phyloP scores from a whole-genome alignment of 2,797 vertebrate species.

The Gobio occitaniae region DNA sequence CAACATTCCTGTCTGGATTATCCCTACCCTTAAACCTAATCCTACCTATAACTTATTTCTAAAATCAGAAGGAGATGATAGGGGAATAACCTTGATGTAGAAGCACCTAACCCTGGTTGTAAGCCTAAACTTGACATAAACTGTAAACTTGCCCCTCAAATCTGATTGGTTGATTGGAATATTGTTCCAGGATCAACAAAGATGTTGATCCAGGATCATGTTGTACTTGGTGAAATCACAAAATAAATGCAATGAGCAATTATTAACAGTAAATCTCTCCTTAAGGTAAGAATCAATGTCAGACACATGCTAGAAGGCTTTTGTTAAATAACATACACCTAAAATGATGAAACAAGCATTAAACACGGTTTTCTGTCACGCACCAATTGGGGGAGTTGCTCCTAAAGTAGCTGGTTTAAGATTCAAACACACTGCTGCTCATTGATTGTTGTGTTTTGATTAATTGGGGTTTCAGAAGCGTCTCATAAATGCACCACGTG shows the following conservation, averaged over 20 bases:
- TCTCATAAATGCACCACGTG: constrained; percentile 42
- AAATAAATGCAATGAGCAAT: neutral
- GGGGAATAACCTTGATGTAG: neutral
- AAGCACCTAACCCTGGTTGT: neutral
- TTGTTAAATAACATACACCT: neutral
- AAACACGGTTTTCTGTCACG: neutral
- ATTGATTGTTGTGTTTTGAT: constrained; percentile 58
- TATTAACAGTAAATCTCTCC: neutral
- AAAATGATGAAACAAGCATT: neutral
- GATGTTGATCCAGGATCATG: neutral
- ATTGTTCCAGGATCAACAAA: neutral
- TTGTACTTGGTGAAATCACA: neutral
- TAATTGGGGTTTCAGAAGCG: constrained; percentile 51
- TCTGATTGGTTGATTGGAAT: neutral
- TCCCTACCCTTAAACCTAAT: neutral
- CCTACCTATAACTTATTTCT: no score
- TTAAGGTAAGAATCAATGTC: neutral
- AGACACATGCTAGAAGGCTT: neutral
- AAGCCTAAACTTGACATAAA: neutral
- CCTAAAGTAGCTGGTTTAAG: constrained; percentile 29
- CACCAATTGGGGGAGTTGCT: neutral
- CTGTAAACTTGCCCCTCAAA: neutral
- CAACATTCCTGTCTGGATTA: neutral
- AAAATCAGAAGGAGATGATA: neutral
- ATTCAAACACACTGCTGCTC: constrained; percentile 22